Conservation (phyloP, 2,797 vertebrate genomes). For the Phoxinus dragarum region DNA sequence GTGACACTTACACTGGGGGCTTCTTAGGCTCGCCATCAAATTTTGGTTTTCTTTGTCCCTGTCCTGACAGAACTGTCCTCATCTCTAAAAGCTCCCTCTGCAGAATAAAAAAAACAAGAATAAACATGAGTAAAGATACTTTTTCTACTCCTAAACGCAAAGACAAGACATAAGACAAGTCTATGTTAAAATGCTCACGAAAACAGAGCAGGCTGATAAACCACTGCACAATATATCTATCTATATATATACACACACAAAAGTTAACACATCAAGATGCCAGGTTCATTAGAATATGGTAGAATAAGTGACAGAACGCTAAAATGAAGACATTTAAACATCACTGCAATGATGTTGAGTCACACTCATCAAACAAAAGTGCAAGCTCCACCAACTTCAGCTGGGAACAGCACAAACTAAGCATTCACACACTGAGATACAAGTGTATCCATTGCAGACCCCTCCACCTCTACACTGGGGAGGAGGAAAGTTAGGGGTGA, state of each 20-base stretch:
- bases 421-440: conserved; percentile 16
- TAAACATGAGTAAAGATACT: not conserved
- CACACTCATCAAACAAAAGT: not conserved
- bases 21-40: conserved; percentile 86
- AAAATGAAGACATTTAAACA: not conserved
- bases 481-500: conserved; percentile 40
- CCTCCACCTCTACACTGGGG: conserved; percentile 33
- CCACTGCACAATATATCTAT: not conserved
- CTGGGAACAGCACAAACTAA: conserved; percentile 13
- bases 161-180: not conserved
- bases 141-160: not conserved
- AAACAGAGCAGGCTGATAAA: conserved; percentile 1
- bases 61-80: conserved; percentile 65
- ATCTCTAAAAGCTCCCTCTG: conserved; percentile 82
- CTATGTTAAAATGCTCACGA: not conserved
- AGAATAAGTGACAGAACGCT: not conserved
- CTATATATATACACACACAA: not conserved
- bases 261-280: not conserved
- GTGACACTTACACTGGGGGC: conserved; percentile 79
- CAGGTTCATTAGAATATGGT: conserved; percentile 1
- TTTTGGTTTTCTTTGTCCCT: conserved; percentile 78
- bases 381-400: not conserved
- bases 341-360: conserved; percentile 16
- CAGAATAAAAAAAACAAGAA: conserved; percentile 39
- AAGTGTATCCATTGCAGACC: conserved; percentile 23